A percentile compares a stretch with the other conserved stretches of the same genome.
Conservation (phyloP, 1,140 invertebrate species). For the Cotesia glomerata region DNA sequence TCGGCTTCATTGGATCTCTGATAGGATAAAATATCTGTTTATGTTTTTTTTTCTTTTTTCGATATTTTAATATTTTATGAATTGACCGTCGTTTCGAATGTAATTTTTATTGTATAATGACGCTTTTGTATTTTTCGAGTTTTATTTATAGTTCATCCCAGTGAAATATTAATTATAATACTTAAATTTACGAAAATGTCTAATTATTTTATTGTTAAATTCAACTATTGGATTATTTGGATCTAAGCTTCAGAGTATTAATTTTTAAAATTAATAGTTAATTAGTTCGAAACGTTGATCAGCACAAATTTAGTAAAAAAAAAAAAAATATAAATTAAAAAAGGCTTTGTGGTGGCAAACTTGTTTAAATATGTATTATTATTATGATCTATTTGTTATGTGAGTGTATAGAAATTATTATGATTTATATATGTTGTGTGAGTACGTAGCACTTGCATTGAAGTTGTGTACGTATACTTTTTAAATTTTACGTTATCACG, state of each 20-base stretch:
- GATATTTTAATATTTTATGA: slow-evolving; percentile 46
- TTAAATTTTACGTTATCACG: too few relatives aligned
- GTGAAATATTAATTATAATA: background rate
- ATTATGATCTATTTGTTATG: too few relatives aligned
- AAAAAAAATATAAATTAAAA: background rate
- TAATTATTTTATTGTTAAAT: background rate
- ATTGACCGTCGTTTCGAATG: slow-evolving; percentile 46
- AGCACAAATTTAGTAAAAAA: background rate
- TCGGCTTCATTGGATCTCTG: slow-evolving; percentile 24
- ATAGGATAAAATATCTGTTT: slow-evolving; percentile 10
- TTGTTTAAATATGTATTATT: background rate
- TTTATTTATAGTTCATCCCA: background rate
- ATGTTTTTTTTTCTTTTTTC: slow-evolving; percentile 28
- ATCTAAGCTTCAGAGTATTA: background rate
- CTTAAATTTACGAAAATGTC: background rate
- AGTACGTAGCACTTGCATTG: too few relatives aligned
- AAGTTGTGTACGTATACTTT: too few relatives aligned
- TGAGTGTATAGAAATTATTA: too few relatives aligned
- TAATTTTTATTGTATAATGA: slow-evolving; percentile 45
- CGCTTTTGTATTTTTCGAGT: background rate
- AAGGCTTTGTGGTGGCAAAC: background rate
- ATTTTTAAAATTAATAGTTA: background rate
- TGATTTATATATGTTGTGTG: too few relatives aligned
- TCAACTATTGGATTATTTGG: slow-evolving; percentile 6
- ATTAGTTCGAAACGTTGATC: slow-evolving; percentile 1